phyloP scores from a whole-genome alignment of 2,113 vertebrate species.

The Gobio gobio region DNA sequence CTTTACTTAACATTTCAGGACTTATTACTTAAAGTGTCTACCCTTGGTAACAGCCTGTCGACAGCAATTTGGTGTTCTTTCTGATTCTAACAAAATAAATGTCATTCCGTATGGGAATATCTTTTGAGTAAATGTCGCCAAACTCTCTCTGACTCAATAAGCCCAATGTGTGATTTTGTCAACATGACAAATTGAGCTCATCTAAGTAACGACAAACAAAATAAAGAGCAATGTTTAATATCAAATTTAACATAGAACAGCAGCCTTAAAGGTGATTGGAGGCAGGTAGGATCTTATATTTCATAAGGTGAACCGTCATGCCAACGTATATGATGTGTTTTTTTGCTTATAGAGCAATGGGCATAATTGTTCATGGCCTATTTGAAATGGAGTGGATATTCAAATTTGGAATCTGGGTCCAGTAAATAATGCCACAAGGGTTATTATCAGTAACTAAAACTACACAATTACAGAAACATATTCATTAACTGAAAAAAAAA shows the following conservation, averaged over 20 bases:
- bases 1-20: not conserved
- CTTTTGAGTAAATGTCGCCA: not conserved
- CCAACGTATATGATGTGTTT: not conserved
- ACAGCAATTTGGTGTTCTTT: not conserved
- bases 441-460: not conserved
- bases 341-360: not conserved
- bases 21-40: not conserved
- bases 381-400: not conserved
- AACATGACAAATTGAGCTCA: constrained; percentile 15
- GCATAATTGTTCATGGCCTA: not conserved
- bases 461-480: too few species aligned
- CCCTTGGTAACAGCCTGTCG: not conserved
- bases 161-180: not conserved
- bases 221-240: not conserved
- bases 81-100: not conserved
- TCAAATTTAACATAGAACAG: not conserved
- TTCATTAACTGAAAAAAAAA: too few species aligned
- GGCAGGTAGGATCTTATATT: not conserved
- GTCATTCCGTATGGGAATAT: constrained; percentile 3
- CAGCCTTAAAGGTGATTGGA: not conserved
- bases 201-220: not conserved
- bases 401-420: not conserved
- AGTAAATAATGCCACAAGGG: not conserved
- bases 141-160: not conserved
- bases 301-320: not conserved